Base-by-base conservation (phyloP, 2,113 vertebrate genomes). In the Dipodomys ordii region DNA sequence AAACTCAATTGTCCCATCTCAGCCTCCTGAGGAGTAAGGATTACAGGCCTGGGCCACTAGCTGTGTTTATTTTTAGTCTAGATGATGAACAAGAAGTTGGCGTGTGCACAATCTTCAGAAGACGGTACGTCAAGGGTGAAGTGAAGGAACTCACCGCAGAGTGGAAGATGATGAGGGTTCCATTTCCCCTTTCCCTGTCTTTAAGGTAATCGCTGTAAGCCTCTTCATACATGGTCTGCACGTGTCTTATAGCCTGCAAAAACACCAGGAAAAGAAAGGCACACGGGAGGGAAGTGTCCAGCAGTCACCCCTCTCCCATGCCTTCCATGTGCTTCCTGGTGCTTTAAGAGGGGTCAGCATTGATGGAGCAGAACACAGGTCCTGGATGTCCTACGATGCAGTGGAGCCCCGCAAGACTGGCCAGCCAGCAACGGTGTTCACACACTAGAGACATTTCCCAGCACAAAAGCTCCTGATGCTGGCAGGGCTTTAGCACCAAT, bases 181-280 rank as follows among this genome's bases (percentile, higher is more conserved):
- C 96, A 74, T 98, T 98, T 62, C 97, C 97, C 85, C 93, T 98
- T 20, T 46, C 97, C 4, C 79, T 92, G 39, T 99, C 99, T 76
- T 95, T 98, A 87, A 98, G 84, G 71, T 97, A 99, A 77, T 98
- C 98, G 0, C 98, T 98, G 68, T 98, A 99, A 39, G 98, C 96
- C 20, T 99, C 98, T 30, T 96, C 78, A 19, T 99, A 99, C 96
- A 99, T 99, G 80, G 96, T 98, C 98, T 99, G 99, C 69, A 99
- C 98, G 9, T 99, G 99, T 57, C 98, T 95, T 77, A 99, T 98
- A 53, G 99, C 99, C 99, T 99, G 96, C 35, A 97, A 90, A 67
- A 72, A 79, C 10, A 60, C 16, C 46, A 87, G 62, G 22, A 35
- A 81, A 49, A 87, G 3, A 27, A 85, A 28, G 11, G 35, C n/a